A percentile compares a stretch with the other conserved stretches of the same genome.
Evolutionary conservation across 2,888 invertebrate species (phyloP).

Genomic region (Cecidostiba fungosa): DNA sequence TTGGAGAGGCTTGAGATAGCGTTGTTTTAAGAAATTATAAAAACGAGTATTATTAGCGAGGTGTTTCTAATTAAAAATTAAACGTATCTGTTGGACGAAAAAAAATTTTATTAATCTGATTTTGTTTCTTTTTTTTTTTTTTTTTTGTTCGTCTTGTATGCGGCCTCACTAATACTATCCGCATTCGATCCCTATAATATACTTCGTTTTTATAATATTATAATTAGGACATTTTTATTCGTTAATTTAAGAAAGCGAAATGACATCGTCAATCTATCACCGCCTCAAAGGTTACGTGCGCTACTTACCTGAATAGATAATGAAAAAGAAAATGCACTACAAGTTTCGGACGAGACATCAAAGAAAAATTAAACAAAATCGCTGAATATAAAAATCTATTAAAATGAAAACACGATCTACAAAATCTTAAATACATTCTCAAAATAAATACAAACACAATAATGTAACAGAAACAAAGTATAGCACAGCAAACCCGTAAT

Average conservation of each 20-base stretch:
- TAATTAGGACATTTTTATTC: background rate
- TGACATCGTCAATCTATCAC: background rate
- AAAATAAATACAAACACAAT: too few relatives aligned
- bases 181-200: background rate
- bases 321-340: background rate
- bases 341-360: background rate
- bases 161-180: conserved; percentile 42
- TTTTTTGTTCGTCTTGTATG: too few relatives aligned
- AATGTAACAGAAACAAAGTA: too few relatives aligned
- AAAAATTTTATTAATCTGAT: background rate
- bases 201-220: too few relatives aligned
- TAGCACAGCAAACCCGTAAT: too few relatives aligned
- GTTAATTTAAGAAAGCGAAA: background rate
- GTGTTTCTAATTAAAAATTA: too few relatives aligned
- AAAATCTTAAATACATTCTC: too few relatives aligned
- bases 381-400: conserved; percentile 28
- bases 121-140: background rate
- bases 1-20: too few relatives aligned
- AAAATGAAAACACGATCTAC: background rate
- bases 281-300: background rate
- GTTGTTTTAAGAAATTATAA: too few relatives aligned
- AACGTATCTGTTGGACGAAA: too few relatives aligned
- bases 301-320: background rate
- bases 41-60: too few relatives aligned
- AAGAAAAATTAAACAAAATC: background rate